These are phyloP conservation scores for Pempheris klunzingeri DNA, from an alignment of 2,797 vertebrate genomes.

Conservation along the genomic window DNA sequence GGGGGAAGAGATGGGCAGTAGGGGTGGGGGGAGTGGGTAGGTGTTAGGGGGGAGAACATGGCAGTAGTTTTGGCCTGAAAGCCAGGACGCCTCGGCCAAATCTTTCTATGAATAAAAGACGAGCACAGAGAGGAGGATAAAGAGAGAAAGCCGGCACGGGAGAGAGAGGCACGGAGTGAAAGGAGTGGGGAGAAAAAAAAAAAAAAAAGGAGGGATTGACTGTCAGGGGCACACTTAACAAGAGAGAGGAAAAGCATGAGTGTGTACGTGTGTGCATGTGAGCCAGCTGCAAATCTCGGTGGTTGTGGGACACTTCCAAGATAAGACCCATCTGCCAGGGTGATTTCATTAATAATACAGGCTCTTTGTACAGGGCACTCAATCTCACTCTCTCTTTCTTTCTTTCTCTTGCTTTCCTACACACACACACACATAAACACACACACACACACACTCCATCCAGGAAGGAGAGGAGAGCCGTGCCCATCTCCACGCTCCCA, in stretches of 20 bases:
- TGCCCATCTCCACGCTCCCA: constrained; percentile 62
- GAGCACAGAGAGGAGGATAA: constrained; percentile 64
- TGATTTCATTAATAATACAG: constrained; percentile 86
- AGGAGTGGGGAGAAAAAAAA: constrained; percentile 61
- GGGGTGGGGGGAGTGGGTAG: neutral
- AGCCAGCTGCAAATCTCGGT: constrained; percentile 79
- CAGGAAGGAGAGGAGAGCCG: constrained; percentile 39
- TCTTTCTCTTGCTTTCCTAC: constrained; percentile 43
- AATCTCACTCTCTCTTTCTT: constrained; percentile 62
- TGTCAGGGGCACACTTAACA: constrained; percentile 74
- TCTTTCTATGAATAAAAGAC: constrained; percentile 81
- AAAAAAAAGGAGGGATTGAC: constrained; percentile 55
- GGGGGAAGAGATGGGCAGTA: constrained; percentile 7
- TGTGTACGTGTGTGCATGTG: constrained; percentile 39
- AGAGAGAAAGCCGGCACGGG: constrained; percentile 59
- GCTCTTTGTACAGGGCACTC: constrained; percentile 79
- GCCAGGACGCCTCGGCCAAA: constrained; percentile 69
- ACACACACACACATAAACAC: constrained; percentile 34
- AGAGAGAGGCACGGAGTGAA: constrained; percentile 55
- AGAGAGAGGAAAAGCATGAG: constrained; percentile 49
- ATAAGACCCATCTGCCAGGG: constrained; percentile 83
- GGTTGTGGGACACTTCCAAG: constrained; percentile 80
- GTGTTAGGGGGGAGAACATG: neutral
- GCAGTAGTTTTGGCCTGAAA: constrained; percentile 75
- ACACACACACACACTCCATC: constrained; percentile 40